Percentiles rank a stretch among this genome's conserved stretches.
Evolutionary conservation across 1,140 invertebrate genomes (phyloP).

Genomic region (Pseudomyrmex gracilis): DNA sequence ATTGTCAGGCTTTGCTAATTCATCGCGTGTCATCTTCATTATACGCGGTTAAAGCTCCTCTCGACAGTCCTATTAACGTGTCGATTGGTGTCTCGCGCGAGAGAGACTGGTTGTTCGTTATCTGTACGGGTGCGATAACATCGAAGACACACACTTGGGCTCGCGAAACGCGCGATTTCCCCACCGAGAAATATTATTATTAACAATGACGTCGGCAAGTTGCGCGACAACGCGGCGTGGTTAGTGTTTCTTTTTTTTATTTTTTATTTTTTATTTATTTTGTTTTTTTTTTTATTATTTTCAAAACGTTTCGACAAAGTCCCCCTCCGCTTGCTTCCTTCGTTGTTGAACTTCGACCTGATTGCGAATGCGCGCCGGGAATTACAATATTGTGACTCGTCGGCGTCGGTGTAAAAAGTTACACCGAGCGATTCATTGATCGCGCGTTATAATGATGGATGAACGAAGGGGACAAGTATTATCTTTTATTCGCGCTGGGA

Average conservation of each 20-base stretch:
- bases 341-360: slow-evolving; percentile 52
- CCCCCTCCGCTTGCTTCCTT: background rate
- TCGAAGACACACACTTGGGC: slow-evolving; percentile 35
- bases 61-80: slow-evolving; percentile 21
- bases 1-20: slow-evolving; percentile 62
- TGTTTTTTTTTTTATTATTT: background rate
- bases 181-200: slow-evolving; percentile 50
- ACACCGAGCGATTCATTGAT: slow-evolving; percentile 32
- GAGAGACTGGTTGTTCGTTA: slow-evolving; percentile 45
- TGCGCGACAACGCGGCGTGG: slow-evolving; percentile 12
- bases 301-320: slow-evolving; percentile 55
- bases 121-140: slow-evolving; percentile 48
- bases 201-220: slow-evolving; percentile 59
- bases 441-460: slow-evolving; percentile 37
- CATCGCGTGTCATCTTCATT: slow-evolving; percentile 43
- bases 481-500: slow-evolving; percentile 28
- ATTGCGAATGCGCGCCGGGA: slow-evolving; percentile 45
- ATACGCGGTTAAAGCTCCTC: slow-evolving; percentile 9
- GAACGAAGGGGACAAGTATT: slow-evolving; percentile 27
- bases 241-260: background rate
- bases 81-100: slow-evolving; percentile 47
- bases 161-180: slow-evolving; percentile 50
- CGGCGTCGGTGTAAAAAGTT: slow-evolving; percentile 16
- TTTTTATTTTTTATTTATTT: background rate
- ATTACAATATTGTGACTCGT: slow-evolving; percentile 56